Percentiles rank a stretch among this genome's conserved stretches.
Conservation (phyloP, 2,888 invertebrate genomes). For the Eilema sororculum region DNA sequence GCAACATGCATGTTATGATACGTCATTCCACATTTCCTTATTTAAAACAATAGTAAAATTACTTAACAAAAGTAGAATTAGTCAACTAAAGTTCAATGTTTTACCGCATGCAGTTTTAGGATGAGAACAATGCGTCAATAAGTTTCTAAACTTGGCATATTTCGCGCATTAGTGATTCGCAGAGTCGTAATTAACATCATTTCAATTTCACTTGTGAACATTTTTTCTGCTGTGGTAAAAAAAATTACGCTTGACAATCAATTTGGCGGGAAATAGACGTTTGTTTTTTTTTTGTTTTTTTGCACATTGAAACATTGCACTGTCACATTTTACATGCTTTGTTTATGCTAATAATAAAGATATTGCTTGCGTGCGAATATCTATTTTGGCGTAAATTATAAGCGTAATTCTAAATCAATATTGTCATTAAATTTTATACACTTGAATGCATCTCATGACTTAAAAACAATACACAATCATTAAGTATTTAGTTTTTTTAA, state of each 20-base stretch:
- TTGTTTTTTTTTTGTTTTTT: slow-evolving; percentile 27
- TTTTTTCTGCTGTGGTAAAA: slow-evolving; percentile 25
- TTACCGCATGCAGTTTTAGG: slow-evolving; percentile 15
- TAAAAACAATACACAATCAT: slow-evolving; percentile 14
- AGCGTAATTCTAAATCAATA: slow-evolving; percentile 16
- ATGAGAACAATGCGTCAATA: slow-evolving; percentile 26
- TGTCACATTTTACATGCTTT: slow-evolving; percentile 45
- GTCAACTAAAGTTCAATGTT: slow-evolving; percentile 19
- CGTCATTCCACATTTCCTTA: slow-evolving; percentile 39
- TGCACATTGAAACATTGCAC: slow-evolving; percentile 13
- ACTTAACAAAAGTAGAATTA: slow-evolving; percentile 5
- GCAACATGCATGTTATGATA: slow-evolving; percentile 34
- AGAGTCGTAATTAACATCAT: slow-evolving; percentile 9
- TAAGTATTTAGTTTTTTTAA: slow-evolving; percentile 12
- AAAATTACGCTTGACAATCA: slow-evolving; percentile 2
- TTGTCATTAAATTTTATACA: slow-evolving; percentile 17
- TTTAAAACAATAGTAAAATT: slow-evolving; percentile 34
- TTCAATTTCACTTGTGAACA: slow-evolving; percentile 37
- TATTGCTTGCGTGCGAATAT: slow-evolving; percentile 40
- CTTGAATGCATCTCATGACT: slow-evolving; percentile 7
- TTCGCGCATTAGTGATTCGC: slow-evolving; percentile 22
- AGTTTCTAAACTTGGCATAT: slow-evolving; percentile 37
- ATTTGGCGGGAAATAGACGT: slow-evolving; percentile 46
- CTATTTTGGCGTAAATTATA: slow-evolving; percentile 25
- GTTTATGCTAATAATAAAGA: slow-evolving; percentile 43